phyloP scores from a whole-genome alignment of 2,888 invertebrate genomes.

The Choreutis nemorana region DNA sequence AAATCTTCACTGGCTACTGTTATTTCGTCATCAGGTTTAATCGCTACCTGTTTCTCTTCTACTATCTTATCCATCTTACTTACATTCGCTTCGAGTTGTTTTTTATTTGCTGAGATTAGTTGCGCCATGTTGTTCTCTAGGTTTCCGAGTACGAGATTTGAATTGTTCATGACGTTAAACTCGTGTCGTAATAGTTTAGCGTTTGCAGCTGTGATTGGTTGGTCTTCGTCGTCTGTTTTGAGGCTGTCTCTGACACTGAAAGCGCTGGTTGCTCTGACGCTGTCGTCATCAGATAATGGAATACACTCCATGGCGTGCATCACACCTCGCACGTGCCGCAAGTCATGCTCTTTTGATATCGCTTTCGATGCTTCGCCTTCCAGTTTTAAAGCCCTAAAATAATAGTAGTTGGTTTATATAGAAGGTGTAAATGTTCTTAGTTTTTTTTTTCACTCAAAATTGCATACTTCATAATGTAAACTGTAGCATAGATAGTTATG shows the following conservation, averaged over 20 bases:
- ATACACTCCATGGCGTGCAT: conserved; percentile 51
- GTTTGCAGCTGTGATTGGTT: conserved; percentile 51
- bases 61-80: conserved; percentile 56
- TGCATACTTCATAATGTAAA: too few species aligned
- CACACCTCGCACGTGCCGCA: conserved; percentile 36
- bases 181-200: conserved; percentile 54
- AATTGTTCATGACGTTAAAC: conserved; percentile 55
- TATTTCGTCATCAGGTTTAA: conserved; percentile 20
- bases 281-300: conserved; percentile 58
- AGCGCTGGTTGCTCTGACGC: conserved; percentile 56
- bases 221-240: conserved; percentile 60
- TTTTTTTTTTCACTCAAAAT: too few species aligned
- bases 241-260: conserved; percentile 58
- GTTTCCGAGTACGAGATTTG: conserved; percentile 56
- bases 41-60: conserved; percentile 38
- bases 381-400: conserved; percentile 24
- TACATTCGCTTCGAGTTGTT: conserved; percentile 27
- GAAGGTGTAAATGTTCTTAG: neutral
- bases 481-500: too few species aligned
- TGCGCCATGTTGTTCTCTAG: conserved; percentile 60
- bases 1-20: conserved; percentile 15
- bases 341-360: conserved; percentile 48
- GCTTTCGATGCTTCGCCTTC: conserved; percentile 27
- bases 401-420: neutral
- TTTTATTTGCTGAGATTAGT: conserved; percentile 41